phyloP scores from a whole-genome alignment of 1,140 invertebrate genomes.

The Sycobia sp. region DNA sequence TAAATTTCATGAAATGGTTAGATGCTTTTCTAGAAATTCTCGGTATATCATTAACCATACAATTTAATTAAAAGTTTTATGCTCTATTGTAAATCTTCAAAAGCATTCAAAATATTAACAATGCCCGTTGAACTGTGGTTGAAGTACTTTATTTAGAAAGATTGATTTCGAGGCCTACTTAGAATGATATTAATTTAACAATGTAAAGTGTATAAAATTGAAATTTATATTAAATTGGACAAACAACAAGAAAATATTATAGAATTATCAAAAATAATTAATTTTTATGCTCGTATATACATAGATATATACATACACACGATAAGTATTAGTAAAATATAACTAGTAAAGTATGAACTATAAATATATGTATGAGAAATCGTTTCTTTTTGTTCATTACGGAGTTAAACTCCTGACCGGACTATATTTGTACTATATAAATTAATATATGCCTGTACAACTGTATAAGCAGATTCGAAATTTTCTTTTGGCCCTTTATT shows the following conservation, averaged over 20 bases:
- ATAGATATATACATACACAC: too few species aligned
- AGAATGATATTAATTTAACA: too few species aligned
- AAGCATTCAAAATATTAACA: neutral
- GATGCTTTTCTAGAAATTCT: too few species aligned
- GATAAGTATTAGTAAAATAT: conserved; percentile 26
- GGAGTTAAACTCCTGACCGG: conserved; percentile 16
- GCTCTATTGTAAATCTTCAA: neutral
- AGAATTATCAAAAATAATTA: conserved; percentile 7
- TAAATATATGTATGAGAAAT: conserved; percentile 7
- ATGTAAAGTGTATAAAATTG: too few species aligned
- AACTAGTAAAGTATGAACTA: neutral
- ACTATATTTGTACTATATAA: conserved; percentile 20
- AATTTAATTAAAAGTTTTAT: too few species aligned
- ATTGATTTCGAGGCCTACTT: too few species aligned
- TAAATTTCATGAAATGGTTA: too few species aligned
- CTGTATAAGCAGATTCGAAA: conserved; percentile 9
- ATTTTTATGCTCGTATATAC: neutral
- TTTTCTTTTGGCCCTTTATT: conserved; percentile 17
- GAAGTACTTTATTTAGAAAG: too few species aligned
- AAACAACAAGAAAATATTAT: neutral
- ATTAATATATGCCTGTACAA: conserved; percentile 23
- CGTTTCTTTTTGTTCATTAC: neutral
- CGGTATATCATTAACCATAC: too few species aligned
- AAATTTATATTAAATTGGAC: too few species aligned
- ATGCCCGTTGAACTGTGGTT: neutral